Base-by-base conservation (phyloP, 1,140 invertebrate species). In the Drosophila elegans region DNA sequence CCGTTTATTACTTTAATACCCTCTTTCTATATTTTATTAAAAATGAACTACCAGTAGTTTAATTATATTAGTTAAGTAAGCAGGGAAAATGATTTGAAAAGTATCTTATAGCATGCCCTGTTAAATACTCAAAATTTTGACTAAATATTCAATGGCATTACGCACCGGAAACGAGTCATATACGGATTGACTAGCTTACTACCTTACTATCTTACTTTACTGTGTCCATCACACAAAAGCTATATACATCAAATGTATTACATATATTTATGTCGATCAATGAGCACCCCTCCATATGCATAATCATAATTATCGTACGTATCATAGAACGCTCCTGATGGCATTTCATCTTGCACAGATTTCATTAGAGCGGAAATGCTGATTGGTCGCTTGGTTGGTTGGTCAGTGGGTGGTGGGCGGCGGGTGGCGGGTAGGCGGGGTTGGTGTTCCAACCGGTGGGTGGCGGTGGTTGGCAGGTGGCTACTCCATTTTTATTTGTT, bases 361-460 rank as follows among this genome's bases (percentile, higher is more conserved):
- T 57, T 69, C 68, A 71, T 71, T 71, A 71, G 68, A 71, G 68
- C 68, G 68, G 68, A 71, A 71, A 71, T 71, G 64, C 46, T 71
- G 64, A 71, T 57, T 48, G 68, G 68, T 39, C 68, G 68, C 66
- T 71, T 71, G 41, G 54, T 39, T 59, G 45, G 56, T 27, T 59
- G 63, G 62, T 49, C 64, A 55, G 16, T 48, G 16, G 25, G 16
- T n/a, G 36, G 41, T n/a, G 46, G 27, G 16, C 41, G 16, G 13
- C 12, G 11, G 36, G 41, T 10, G 46, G 27, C 7, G 21, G 36
- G 10, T 0, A 16, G 46, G 29, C 3, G 5, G 21, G 36, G 10
- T 0, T 27, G 46, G 29, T 9, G 5, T 32, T 32, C 29, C 7
- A 7, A 32, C 39, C 36, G 29, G 7, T 49, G 60, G 56, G n/a